Percentiles rank a stretch among this genome's conserved stretches.
Evolutionary conservation across 2,113 vertebrate genomes (phyloP).

Genomic region (Peromyscus leucopus): DNA sequence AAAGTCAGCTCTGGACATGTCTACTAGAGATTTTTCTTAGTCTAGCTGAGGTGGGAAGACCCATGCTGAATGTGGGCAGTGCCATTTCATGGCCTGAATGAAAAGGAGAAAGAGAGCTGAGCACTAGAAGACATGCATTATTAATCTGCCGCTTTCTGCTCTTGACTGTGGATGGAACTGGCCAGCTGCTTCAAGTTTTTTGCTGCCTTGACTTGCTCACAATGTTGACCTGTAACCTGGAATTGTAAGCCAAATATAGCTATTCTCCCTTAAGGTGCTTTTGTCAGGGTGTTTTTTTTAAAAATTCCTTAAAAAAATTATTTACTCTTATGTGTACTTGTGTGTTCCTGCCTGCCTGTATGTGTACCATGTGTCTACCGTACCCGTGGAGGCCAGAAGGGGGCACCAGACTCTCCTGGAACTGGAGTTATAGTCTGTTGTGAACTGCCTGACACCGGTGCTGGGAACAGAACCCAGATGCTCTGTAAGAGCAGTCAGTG

Average conservation of each 20-base stretch:
- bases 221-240: no score
- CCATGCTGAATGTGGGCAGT: neutral
- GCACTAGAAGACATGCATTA: no score
- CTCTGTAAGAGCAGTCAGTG: neutral
- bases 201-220: neutral
- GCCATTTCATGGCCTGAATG: neutral
- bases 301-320: neutral
- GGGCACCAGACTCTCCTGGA: neutral
- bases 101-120: neutral
- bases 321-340: neutral
- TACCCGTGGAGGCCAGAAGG: neutral
- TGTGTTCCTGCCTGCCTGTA: neutral
- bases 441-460: neutral
- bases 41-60: neutral
- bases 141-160: neutral
- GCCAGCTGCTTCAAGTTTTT: neutral
- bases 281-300: neutral
- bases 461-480: neutral
- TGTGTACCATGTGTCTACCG: neutral
- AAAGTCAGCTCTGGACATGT: no score
- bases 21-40: neutral
- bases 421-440: neutral
- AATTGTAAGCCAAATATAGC: neutral
- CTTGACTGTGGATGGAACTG: no score
- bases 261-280: neutral